Evolutionary conservation across 1,140 invertebrate genomes (phyloP), one percentile per base, ranked within the genome.

Genomic region (Bombus fervidus): DNA sequence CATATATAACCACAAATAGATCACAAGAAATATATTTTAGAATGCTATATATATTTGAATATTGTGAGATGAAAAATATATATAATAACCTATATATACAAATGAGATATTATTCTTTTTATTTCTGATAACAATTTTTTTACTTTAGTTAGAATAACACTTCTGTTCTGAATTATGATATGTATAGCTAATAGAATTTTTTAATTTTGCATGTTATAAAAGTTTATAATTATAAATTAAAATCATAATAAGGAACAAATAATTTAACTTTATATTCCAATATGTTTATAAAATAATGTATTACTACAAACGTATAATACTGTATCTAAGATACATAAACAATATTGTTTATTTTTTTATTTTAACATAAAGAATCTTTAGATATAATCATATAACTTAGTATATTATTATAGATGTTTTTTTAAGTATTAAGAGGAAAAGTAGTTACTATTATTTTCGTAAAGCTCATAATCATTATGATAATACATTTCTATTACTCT

Each of bases 391-490:
- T 34, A 13, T 69, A 69, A 71, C 12, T 72, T n/a, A 72, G 13
- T 72, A n/a, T n/a, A 66, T 25, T 39, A 3, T 77, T 0, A 34
- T 39, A 41, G 37, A 73, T 71, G 53, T 18, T 34, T 83, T 15
- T 57, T 37, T 9, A 57, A 62, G 25, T 18, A 34, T 34, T 22
- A 53, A 31, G 25, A 59, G 15, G 10, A 22, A 34, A 80, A 41
- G 34, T 34, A 43, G 22, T 37, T 53, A 37, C 9, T 6, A 47
- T 9, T 66, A 22, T 8, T 43, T 28, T 62, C 13, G 28, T 31
- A 59, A 86, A 77, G 85, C 80, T 83, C 39, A 74, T 83, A 76
- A 83, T 83, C 47, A 37, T 83, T 83, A 22, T 37, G 22, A 12
- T 41, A 15, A 53, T 53, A 34, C 25, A 53, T 25, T 31, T 53